Conservation (phyloP, 2,888 invertebrate species). For the Plemyria rubiginata region DNA sequence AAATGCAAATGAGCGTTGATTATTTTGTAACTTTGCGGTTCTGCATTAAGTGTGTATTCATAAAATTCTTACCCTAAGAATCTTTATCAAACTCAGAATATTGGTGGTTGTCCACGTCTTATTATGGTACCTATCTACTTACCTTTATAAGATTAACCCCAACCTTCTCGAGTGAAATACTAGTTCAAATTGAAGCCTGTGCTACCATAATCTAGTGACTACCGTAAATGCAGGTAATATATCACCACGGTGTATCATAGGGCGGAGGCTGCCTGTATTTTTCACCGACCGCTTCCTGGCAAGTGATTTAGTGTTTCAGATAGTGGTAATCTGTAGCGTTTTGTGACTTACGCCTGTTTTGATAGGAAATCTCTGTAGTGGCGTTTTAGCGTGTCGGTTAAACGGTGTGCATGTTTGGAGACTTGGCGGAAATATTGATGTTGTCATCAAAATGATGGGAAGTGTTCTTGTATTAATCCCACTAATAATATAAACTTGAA, state of each 20-base stretch:
- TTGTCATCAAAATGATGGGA: too few relatives aligned
- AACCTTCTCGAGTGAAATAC: slow-evolving; percentile 3
- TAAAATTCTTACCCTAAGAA: too few relatives aligned
- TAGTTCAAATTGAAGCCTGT: slow-evolving; percentile 7
- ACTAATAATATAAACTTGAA: too few relatives aligned
- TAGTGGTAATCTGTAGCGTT: slow-evolving; percentile 54
- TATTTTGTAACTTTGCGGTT: slow-evolving; percentile 19
- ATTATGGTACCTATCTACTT: background rate
- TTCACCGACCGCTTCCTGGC: slow-evolving; percentile 62
- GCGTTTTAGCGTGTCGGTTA: slow-evolving; percentile 1
- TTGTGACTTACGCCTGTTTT: slow-evolving; percentile 29
- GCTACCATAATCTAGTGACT: slow-evolving; percentile 32
- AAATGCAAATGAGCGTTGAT: slow-evolving; percentile 41
- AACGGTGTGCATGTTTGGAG: background rate
- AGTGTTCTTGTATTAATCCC: too few relatives aligned
- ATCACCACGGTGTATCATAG: slow-evolving; percentile 56
- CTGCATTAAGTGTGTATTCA: background rate
- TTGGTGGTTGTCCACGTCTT: too few relatives aligned
- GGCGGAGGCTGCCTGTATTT: slow-evolving; percentile 54
- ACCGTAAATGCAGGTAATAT: slow-evolving; percentile 44
- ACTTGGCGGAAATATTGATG: background rate
- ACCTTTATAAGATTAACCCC: background rate
- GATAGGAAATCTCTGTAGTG: slow-evolving; percentile 9
- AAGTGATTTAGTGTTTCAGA: slow-evolving; percentile 60
- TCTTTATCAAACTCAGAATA: too few relatives aligned